These are phyloP conservation scores for Galeopsomyia nigrocyanea DNA, from an alignment of 2,888 invertebrate species.

Conservation along the genomic window DNA sequence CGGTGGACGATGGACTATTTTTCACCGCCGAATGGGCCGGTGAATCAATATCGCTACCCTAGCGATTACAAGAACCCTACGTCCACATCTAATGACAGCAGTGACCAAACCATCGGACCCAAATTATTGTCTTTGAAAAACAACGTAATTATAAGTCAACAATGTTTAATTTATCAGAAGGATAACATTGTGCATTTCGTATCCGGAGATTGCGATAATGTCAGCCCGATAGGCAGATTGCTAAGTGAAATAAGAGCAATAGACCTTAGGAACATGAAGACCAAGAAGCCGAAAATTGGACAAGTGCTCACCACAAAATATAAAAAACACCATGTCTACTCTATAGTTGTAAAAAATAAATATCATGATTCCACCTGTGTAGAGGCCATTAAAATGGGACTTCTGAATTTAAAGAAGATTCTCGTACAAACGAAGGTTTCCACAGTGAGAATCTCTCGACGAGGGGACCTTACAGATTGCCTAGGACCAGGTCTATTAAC, in stretches of 20 bases:
- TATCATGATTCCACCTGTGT: conserved; percentile 16
- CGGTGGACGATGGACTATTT: too few species aligned
- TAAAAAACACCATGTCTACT: conserved; percentile 19
- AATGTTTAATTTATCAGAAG: conserved; percentile 12
- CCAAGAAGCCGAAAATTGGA: conserved; percentile 9
- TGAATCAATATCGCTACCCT: too few species aligned
- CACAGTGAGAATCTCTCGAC: conserved; percentile 29
- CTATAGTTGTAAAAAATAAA: conserved; percentile 21
- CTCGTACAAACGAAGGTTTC: neutral
- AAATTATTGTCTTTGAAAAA: too few species aligned
- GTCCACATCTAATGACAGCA: too few species aligned
- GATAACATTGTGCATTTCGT: conserved; percentile 35
- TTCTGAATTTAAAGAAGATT: conserved; percentile 5
- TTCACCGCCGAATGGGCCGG: too few species aligned
- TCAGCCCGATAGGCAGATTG: conserved; percentile 5
- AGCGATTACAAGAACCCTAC: too few species aligned
- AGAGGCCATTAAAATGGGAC: neutral
- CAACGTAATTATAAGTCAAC: too few species aligned
- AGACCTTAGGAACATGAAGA: neutral
- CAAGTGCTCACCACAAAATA: conserved; percentile 28
- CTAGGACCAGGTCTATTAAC: conserved; percentile 3
- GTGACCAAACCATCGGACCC: too few species aligned
- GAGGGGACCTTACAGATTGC: conserved; percentile 28
- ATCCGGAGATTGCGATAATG: conserved; percentile 21
- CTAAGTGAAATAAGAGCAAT: conserved; percentile 36